Conservation (phyloP, 2,113 vertebrate genomes). For the Tenrec ecaudatus region DNA sequence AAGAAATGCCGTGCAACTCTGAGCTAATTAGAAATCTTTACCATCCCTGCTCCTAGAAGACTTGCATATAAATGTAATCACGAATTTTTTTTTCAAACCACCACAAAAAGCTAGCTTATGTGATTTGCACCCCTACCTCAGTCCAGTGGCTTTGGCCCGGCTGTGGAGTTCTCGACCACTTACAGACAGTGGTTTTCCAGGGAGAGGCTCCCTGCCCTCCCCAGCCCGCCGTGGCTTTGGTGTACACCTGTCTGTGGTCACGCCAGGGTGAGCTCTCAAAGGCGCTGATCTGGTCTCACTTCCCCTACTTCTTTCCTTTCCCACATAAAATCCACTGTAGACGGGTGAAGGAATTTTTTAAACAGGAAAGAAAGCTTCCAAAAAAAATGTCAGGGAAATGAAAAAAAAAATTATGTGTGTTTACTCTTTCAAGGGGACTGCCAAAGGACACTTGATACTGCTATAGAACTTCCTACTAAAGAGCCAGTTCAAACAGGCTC, state of each 20-base stretch:
- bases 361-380: constrained; percentile 73
- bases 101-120: constrained; percentile 32
- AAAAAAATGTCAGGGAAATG: constrained; percentile 73
- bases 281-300: constrained; percentile 42
- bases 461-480: constrained; percentile 49
- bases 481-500: constrained; percentile 57
- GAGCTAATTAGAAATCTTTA: constrained; percentile 48
- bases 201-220: neutral
- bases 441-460: constrained; percentile 54
- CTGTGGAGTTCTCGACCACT: constrained; percentile 18
- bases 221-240: neutral
- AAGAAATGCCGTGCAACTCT: constrained; percentile 14
- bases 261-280: neutral
- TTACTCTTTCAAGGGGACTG: constrained; percentile 69
- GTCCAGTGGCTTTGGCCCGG: neutral
- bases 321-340: constrained; percentile 51
- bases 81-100: neutral
- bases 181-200: neutral
- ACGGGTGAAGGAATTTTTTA: constrained; percentile 58
- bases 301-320: constrained; percentile 62
- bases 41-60: neutral
- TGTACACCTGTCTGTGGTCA: neutral
- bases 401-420: constrained; percentile 59
- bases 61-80: constrained; percentile 6
- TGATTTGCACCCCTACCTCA: constrained; percentile 28